Evolutionary conservation across 2,888 invertebrate species (phyloP), one percentile per base, ranked within the genome.

Genomic region (Hypomecis atomaria): DNA sequence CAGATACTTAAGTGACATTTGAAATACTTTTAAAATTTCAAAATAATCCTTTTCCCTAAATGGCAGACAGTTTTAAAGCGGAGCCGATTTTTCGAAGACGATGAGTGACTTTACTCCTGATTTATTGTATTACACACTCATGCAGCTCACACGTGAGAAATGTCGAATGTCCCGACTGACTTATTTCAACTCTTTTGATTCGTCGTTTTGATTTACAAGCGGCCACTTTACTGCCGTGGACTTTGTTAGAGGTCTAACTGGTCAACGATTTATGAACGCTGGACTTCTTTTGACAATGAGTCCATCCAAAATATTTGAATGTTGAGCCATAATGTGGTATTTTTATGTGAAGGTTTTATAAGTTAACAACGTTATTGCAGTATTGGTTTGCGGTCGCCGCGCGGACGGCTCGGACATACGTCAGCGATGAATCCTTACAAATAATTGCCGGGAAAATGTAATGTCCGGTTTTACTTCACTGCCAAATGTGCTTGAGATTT

Each of bases 131-230:
- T 23, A 23, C 23, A 23, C 23, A 23, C 23, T 23, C 23, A 23
- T 74, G 78, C 77, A 78, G 77, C 78, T 78, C 77, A 79, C 79
- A 42, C 13, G 38, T 47, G 79, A 86, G 85, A 85, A 84, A 84
- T 81, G 86, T 86, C 82, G 78, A 64, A 64, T 47, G 80, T 76
- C 71, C 75, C 83, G 82, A 78, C 81, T 79, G 82, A 84, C 81
- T 83, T 84, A 82, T 87, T 84, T 83, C 83, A 82, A 78, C 80
- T 84, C 82, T 89, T 89, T 89, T 83, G 83, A 88, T 87, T 87
- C 83, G 82, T 87, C 86, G 82, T 86, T 89, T 88, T 91, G 91
- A 91, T 91, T 91, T 92, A 91, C 90, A 89, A 85, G 83, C 89
- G 84, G 81, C 81, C 87, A 85, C 84, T 90, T 91, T 89, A 90